phyloP scores from a whole-genome alignment of 2,888 invertebrate genomes.

The Diachrysia chrysitis region DNA sequence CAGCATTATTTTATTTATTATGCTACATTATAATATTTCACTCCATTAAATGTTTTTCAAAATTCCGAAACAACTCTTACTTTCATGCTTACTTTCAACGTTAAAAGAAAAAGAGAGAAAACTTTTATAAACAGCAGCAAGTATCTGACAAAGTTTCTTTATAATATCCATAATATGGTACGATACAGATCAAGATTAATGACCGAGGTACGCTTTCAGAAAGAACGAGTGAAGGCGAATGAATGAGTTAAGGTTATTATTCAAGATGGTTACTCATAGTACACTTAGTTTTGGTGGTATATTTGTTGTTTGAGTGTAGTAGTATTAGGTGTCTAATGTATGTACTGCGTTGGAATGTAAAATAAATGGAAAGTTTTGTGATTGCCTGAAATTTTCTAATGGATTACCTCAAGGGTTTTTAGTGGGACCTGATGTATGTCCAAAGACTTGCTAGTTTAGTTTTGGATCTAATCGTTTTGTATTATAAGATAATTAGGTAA shows the following conservation, averaged over 20 bases:
- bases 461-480: too few relatives aligned
- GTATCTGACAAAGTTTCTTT: slow-evolving; percentile 34
- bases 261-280: slow-evolving; percentile 34
- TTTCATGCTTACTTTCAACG: slow-evolving; percentile 11
- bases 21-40: background rate
- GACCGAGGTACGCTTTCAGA: slow-evolving; percentile 56
- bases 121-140: slow-evolving; percentile 28
- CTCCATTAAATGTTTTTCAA: slow-evolving; percentile 12
- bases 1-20: background rate
- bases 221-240: slow-evolving; percentile 44
- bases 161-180: slow-evolving; percentile 46
- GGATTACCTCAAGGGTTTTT: background rate
- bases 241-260: slow-evolving; percentile 51
- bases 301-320: background rate
- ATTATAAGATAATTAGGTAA: too few relatives aligned
- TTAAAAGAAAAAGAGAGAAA: slow-evolving; percentile 9
- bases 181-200: slow-evolving; percentile 66
- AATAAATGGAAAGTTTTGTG: background rate
- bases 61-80: slow-evolving; percentile 9
- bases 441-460: too few relatives aligned
- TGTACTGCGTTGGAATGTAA: background rate
- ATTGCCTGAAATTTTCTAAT: background rate
- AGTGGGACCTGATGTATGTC: background rate
- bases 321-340: background rate
- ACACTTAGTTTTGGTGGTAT: slow-evolving; percentile 10